Conservation (phyloP, 2,113 vertebrate genomes). For the Ceyx margarethae region DNA sequence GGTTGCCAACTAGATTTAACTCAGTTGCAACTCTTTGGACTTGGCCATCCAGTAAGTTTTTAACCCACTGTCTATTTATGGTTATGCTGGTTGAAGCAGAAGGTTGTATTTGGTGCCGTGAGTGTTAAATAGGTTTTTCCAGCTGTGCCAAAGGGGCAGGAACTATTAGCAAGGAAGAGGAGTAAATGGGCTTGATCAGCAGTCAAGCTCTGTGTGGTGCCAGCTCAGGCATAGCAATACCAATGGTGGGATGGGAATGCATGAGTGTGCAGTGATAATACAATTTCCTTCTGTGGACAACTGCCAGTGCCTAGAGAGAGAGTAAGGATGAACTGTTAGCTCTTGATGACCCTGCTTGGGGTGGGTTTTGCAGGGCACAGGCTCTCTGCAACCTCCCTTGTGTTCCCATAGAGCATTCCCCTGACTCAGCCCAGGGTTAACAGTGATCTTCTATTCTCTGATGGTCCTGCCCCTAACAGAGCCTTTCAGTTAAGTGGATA, state of each 20-base stretch:
- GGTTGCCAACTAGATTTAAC: too few relatives aligned
- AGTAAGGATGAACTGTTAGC: neutral
- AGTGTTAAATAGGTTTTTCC: neutral
- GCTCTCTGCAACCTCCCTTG: neutral
- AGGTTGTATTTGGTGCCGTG: neutral
- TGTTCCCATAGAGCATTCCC: neutral
- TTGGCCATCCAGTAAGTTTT: too few relatives aligned
- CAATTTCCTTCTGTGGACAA: neutral
- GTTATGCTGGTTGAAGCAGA: neutral
- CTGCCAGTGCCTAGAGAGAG: neutral
- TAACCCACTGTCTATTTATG: too few relatives aligned
- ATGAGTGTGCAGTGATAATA: neutral
- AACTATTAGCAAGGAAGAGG: neutral
- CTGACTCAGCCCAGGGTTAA: neutral
- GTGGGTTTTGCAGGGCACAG: neutral
- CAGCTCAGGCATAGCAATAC: neutral
- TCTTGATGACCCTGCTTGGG: neutral
- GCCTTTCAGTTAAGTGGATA: neutral
- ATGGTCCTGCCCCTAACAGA: neutral
- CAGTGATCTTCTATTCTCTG: neutral
- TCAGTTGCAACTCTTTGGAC: too few relatives aligned
- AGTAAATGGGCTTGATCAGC: neutral
- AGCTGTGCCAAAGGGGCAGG: neutral
- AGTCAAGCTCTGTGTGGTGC: neutral
- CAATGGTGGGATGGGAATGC: neutral